Evolutionary conservation across 2,113 vertebrate species (phyloP).

Genomic region (Microcebus lehilahytsara): DNA sequence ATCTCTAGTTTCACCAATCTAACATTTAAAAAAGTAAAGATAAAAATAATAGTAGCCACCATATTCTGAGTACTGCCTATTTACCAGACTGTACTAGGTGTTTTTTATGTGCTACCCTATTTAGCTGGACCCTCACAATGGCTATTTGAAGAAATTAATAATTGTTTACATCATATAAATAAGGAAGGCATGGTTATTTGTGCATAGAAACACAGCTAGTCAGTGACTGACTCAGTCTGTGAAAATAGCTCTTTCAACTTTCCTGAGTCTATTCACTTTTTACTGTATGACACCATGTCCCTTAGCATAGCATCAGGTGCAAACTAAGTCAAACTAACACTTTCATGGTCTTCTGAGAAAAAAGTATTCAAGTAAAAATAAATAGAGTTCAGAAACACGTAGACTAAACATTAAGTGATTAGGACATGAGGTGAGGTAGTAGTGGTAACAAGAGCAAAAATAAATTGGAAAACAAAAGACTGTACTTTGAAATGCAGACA

Average conservation of each 20-base stretch:
- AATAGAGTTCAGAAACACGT: background rate
- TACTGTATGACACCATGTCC: background rate
- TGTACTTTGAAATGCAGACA: background rate
- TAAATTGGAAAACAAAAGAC: background rate
- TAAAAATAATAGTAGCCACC: background rate
- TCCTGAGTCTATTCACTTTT: background rate
- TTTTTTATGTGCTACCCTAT: background rate
- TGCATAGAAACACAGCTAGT: background rate
- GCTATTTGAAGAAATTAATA: background rate
- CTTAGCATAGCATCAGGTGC: background rate
- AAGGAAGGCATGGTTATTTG: background rate
- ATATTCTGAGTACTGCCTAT: background rate
- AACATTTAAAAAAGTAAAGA: background rate
- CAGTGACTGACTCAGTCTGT: background rate
- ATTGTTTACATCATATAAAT: conserved; percentile 11
- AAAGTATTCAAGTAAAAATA: conserved; percentile 5
- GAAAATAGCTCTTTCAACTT: conserved; percentile 8
- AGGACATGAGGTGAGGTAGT: background rate
- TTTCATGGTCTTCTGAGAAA: background rate
- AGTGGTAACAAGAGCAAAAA: background rate
- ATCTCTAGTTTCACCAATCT: background rate
- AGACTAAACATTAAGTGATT: background rate
- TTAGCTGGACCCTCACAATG: background rate
- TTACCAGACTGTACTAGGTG: background rate
- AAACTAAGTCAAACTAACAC: background rate